Evolutionary conservation across 2,888 invertebrate genomes (phyloP), one percentile per base, ranked within the genome.

Genomic region (Apodemia mormo): DNA sequence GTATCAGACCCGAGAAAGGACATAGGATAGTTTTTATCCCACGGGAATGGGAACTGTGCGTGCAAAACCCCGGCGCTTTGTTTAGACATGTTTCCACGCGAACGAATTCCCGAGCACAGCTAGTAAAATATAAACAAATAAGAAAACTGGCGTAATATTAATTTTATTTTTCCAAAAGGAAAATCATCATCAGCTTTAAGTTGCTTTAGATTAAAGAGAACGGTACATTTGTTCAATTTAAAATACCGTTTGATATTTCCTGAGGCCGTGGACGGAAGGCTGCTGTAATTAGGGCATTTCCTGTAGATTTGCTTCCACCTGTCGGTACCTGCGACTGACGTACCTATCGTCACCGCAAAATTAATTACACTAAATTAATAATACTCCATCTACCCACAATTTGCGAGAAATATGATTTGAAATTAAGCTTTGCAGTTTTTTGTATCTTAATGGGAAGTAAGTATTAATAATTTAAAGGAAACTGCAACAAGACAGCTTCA

Each of bases 261-360:
- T 72, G 68, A 71, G 72, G 73, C 72, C 52, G 65, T 64, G 77
- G 78, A 76, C 79, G 83, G 81, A 81, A 82, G 83, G 82, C 78
- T 79, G 79, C 76, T 81, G 80, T 89, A 86, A 88, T 87, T 86
- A 87, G 82, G 76, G 80, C 72, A 80, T 90, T 92, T 92, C 92
- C 92, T 90, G 87, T 90, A 89, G 87, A 92, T 91, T 92, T 89
- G 87, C 78, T 79, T 81, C 85, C 92, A 92, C 92, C 92, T 92
- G 92, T 76, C 78, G 77, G 81, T 83, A 82, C 83, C 88, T 90
- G 91, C 79, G 80, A 71, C 83, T 88, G 91, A 89, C 88, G 87
- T 83, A 86, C 85, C 87, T 86, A 89, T 85, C 86, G 85, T 82
- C 49, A 14, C 49, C 52, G 61, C 82, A 79, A 84, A 88, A 92